Conservation (phyloP, 1,140 invertebrate species). For the Drosophila orosa region DNA sequence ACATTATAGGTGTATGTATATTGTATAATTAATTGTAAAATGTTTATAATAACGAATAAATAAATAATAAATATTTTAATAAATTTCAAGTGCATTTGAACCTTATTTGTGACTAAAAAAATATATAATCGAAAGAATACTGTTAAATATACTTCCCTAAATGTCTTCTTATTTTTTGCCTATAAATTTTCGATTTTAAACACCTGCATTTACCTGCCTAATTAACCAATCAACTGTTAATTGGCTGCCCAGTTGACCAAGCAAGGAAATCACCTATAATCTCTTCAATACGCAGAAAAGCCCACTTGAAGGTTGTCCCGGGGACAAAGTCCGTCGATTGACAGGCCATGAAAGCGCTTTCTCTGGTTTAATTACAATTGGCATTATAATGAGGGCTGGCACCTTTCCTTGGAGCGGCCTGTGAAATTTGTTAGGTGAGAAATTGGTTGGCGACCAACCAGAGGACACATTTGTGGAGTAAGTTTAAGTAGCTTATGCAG, state of each 20-base stretch:
- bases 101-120: neutral
- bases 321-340: conserved; percentile 10
- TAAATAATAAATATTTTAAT: neutral
- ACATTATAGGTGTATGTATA: no score
- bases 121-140: neutral
- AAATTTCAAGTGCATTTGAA: neutral
- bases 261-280: neutral
- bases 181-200: neutral
- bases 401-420: no score
- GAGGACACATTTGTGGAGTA: no score
- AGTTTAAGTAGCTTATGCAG: neutral
- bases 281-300: conserved; percentile 3
- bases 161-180: no score
- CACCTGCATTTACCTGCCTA: neutral
- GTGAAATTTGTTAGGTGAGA: conserved; percentile 3
- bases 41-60: neutral
- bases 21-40: neutral
- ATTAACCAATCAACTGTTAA: conserved; percentile 8
- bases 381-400: conserved; percentile 25
- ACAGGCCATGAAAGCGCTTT: conserved; percentile 30
- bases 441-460: neutral
- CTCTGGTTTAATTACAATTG: conserved; percentile 33
- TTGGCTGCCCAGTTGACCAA: neutral
- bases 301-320: conserved; percentile 8
- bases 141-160: no score